Conservation (phyloP, 2,888 invertebrate species). For the Anticlea derivata region DNA sequence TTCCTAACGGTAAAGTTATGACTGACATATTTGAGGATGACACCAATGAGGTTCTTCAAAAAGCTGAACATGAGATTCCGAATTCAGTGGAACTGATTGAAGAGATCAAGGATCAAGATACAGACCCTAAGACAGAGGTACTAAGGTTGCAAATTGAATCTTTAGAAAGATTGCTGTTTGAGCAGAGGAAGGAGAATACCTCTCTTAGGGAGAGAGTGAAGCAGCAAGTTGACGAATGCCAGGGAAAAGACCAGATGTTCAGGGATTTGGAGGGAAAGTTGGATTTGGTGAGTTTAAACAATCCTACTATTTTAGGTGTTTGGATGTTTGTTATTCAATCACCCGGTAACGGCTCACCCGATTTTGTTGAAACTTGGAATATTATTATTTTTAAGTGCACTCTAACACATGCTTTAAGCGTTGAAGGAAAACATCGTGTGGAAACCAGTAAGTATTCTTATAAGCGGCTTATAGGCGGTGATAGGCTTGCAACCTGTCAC, state of each 20-base stretch:
- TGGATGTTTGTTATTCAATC: too few relatives aligned
- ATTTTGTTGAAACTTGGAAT: too few relatives aligned
- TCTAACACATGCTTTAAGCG: too few relatives aligned
- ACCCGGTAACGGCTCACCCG: too few relatives aligned
- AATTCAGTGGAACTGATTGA: not conserved
- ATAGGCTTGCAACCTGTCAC: too few relatives aligned
- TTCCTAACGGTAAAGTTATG: conserved; percentile 69
- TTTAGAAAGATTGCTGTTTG: conserved; percentile 62
- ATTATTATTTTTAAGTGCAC: too few relatives aligned
- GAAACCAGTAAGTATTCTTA: too few relatives aligned
- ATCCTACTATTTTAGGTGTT: too few relatives aligned
- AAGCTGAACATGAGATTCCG: not conserved
- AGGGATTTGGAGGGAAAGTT: conserved; percentile 79
- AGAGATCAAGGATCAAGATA: conserved; percentile 9
- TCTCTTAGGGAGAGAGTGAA: conserved; percentile 62
- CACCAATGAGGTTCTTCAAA: conserved; percentile 23
- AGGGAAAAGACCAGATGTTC: conserved; percentile 64
- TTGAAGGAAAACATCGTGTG: too few relatives aligned
- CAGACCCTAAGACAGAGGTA: conserved; percentile 44
- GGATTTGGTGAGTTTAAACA: conserved; percentile 63
- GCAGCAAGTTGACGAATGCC: conserved; percentile 65
- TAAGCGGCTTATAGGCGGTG: too few relatives aligned
- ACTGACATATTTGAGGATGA: conserved; percentile 75
- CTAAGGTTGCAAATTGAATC: conserved; percentile 65
- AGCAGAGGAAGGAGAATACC: conserved; percentile 67